Percentiles rank a stretch among this genome's conserved stretches.
Conservation (phyloP, 2,888 invertebrate genomes). For the Lycocerus yunnanus region DNA sequence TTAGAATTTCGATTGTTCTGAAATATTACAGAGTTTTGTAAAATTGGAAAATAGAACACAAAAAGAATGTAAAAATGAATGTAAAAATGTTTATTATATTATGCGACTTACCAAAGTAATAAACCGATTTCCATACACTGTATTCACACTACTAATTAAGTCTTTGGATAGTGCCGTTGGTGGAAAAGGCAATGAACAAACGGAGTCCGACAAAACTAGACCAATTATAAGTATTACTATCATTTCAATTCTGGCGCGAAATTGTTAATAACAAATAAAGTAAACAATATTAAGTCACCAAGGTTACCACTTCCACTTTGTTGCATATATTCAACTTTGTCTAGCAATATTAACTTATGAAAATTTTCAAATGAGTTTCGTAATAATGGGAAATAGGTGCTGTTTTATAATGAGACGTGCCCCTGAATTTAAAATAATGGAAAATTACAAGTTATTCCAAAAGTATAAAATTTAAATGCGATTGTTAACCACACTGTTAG, state of each 20-base stretch:
- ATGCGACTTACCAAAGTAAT: not conserved
- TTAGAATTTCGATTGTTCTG: not conserved
- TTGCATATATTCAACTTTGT: constrained; percentile 17
- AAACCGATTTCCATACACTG: constrained; percentile 16
- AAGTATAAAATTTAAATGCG: not conserved
- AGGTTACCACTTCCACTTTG: constrained; percentile 30
- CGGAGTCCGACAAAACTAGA: constrained; percentile 34
- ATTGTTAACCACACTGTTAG: not conserved
- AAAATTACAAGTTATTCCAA: constrained; percentile 26
- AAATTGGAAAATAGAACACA: not conserved
- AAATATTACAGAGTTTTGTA: not conserved
- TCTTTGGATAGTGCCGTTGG: constrained; percentile 28
- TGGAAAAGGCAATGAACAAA: constrained; percentile 25
- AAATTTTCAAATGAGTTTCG: constrained; percentile 22
- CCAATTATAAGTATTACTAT: constrained; percentile 32
- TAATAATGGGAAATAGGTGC: constrained; percentile 19
- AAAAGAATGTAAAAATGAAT: not conserved
- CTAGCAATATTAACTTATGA: constrained; percentile 8
- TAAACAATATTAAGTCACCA: constrained; percentile 28
- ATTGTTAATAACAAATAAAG: constrained; percentile 18
- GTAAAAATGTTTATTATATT: not conserved
- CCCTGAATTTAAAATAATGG: constrained; percentile 27
- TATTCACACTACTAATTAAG: constrained; percentile 28
- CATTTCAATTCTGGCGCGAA: constrained; percentile 35
- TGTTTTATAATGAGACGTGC: constrained; percentile 22